Percentiles rank a stretch among this genome's conserved stretches.
Evolutionary conservation across 2,113 vertebrate genomes (phyloP).

Genomic region (Salvelinus sp.): DNA sequence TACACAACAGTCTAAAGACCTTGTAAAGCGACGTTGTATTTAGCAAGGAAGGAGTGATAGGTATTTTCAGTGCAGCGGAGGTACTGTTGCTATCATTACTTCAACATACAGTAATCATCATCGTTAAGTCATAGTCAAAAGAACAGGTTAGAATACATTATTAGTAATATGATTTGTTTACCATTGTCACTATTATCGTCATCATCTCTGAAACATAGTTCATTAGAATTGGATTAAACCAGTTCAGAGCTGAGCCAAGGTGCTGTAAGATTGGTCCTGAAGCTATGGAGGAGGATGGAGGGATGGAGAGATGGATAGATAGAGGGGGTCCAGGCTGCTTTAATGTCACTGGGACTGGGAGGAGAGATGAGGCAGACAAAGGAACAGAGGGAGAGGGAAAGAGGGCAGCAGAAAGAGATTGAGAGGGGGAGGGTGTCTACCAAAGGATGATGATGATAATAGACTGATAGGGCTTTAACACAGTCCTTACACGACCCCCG

Average conservation of each 20-base stretch:
- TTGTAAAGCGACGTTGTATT: no score
- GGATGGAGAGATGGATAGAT: not conserved
- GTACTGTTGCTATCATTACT: not conserved
- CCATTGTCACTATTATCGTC: not conserved
- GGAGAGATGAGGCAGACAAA: not conserved
- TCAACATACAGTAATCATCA: not conserved
- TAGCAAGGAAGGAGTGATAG: not conserved
- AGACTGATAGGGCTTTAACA: slow-evolving; percentile 4
- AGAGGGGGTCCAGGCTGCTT: not conserved
- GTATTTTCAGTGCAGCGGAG: not conserved
- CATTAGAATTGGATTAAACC: no score
- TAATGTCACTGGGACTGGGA: not conserved
- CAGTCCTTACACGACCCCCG: no score
- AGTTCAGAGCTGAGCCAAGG: not conserved
- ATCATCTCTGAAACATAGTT: not conserved
- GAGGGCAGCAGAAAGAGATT: slow-evolving; percentile 3
- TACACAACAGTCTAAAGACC: no score
- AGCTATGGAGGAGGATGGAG: not conserved
- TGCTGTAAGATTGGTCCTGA: not conserved
- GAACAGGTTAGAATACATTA: not conserved
- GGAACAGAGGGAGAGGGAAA: not conserved
- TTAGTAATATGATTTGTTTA: not conserved
- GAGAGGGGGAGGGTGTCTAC: not conserved
- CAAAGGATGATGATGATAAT: not conserved
- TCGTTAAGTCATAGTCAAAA: not conserved